phyloP scores from a whole-genome alignment of 2,888 invertebrate species.

The Petrolisthes manimaculis region DNA sequence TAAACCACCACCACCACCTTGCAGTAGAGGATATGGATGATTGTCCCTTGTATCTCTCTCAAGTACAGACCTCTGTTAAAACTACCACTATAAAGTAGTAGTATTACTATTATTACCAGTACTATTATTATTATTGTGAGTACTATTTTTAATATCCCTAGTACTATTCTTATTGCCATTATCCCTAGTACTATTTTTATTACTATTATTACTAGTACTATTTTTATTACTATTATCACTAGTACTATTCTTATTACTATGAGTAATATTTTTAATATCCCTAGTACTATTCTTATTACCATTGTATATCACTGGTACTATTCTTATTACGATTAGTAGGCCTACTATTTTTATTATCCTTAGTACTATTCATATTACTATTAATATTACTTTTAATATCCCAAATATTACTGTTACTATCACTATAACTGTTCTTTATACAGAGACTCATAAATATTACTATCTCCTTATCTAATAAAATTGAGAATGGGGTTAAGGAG shows the following conservation, averaged over 20 bases:
- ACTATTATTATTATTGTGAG: neutral
- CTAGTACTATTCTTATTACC: neutral
- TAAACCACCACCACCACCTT: neutral
- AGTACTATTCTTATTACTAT: neutral
- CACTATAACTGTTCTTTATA: too few species aligned
- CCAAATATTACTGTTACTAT: too few species aligned
- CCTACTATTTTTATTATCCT: neutral
- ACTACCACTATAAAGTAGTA: neutral
- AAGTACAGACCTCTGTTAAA: too few species aligned
- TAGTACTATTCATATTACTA: neutral
- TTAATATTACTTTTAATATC: too few species aligned
- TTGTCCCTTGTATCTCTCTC: too few species aligned
- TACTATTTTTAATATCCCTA: slow-evolving; percentile 7
- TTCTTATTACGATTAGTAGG: neutral
- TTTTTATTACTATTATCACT: neutral
- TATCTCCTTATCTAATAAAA: too few species aligned
- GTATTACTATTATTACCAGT: neutral
- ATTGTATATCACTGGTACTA: neutral
- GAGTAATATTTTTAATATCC: neutral
- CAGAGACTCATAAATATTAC: too few species aligned
- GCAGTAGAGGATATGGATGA: neutral
- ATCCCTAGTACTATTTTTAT: neutral
- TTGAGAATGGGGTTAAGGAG: too few species aligned
- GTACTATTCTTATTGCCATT: neutral
- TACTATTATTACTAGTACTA: neutral